Evolutionary conservation across 1,140 invertebrate genomes (phyloP).

Genomic region (Neodiprion pinetum): DNA sequence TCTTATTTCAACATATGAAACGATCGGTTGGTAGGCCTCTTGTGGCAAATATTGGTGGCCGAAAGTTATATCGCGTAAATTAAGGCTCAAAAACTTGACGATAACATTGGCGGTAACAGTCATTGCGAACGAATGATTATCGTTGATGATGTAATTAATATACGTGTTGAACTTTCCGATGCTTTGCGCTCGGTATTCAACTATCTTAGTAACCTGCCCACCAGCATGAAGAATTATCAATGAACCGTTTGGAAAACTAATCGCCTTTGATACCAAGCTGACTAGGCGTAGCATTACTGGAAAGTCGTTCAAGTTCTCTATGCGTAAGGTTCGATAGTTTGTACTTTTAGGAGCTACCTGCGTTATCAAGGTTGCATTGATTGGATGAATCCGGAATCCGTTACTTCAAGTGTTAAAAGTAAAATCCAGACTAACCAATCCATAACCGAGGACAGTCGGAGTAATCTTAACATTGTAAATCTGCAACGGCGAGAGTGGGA

Average conservation of each 20-base stretch:
- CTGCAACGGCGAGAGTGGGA: constrained; percentile 46
- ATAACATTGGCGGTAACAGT: constrained; percentile 39
- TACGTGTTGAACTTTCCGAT: constrained; percentile 35
- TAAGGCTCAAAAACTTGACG: constrained; percentile 35
- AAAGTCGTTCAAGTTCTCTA: constrained; percentile 41
- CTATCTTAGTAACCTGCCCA: constrained; percentile 17
- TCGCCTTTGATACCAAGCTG: constrained; percentile 16
- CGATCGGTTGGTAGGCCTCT: constrained; percentile 30
- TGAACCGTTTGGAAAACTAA: constrained; percentile 30
- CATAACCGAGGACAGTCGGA: constrained; percentile 41
- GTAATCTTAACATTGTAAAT: constrained; percentile 45
- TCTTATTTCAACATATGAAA: constrained; percentile 23
- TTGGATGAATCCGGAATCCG: not conserved
- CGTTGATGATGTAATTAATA: constrained; percentile 46
- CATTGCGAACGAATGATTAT: constrained; percentile 41
- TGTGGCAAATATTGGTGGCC: constrained; percentile 24
- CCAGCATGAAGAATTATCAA: constrained; percentile 25
- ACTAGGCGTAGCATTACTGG: constrained; percentile 34
- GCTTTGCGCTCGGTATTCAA: constrained; percentile 28
- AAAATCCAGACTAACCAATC: constrained; percentile 34
- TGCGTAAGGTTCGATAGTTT: constrained; percentile 28
- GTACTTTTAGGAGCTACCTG: constrained; percentile 33
- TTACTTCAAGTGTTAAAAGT: not conserved
- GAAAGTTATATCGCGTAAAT: constrained; percentile 25
- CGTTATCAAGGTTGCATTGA: constrained; percentile 1